phyloP scores from a whole-genome alignment of 1,140 invertebrate genomes.

The Drusus annulatus region DNA sequence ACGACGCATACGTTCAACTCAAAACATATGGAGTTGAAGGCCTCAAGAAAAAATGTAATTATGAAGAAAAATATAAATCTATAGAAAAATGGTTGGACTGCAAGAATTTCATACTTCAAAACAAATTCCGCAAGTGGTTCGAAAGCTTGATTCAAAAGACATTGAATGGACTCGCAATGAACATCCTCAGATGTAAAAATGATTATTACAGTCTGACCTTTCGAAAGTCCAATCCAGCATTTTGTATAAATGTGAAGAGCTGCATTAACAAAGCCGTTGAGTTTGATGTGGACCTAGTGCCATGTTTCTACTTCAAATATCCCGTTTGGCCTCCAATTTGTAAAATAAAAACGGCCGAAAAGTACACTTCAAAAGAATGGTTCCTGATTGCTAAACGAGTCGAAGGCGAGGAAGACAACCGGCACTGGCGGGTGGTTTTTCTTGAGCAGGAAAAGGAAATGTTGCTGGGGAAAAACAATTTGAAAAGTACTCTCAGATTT shows the following conservation, averaged over 20 bases:
- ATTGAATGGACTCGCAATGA: neutral
- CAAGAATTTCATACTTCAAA: slow-evolving; percentile 17
- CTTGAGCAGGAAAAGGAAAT: slow-evolving; percentile 6
- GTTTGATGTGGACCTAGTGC: slow-evolving; percentile 5
- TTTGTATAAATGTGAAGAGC: neutral
- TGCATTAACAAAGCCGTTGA: neutral
- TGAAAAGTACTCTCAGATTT: slow-evolving; percentile 9
- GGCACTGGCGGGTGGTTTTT: slow-evolving; percentile 12
- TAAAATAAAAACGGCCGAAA: neutral
- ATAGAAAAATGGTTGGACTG: slow-evolving; percentile 25
- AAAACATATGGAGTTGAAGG: neutral
- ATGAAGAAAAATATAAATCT: neutral
- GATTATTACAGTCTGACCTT: neutral
- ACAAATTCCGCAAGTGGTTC: slow-evolving; percentile 24
- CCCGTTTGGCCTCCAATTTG: slow-evolving; percentile 5
- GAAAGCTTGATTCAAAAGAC: slow-evolving; percentile 16
- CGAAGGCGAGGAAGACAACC: neutral
- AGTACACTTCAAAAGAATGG: slow-evolving; percentile 16
- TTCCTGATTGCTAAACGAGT: slow-evolving; percentile 10
- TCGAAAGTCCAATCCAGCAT: slow-evolving; percentile 19
- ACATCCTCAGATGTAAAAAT: neutral
- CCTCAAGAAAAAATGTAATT: slow-evolving; percentile 17
- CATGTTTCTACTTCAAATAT: slow-evolving; percentile 5
- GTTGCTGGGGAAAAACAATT: neutral
- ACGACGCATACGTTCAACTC: slow-evolving; percentile 5